Conservation (phyloP, 2,888 invertebrate genomes). For the Sympetrum striolatum region DNA sequence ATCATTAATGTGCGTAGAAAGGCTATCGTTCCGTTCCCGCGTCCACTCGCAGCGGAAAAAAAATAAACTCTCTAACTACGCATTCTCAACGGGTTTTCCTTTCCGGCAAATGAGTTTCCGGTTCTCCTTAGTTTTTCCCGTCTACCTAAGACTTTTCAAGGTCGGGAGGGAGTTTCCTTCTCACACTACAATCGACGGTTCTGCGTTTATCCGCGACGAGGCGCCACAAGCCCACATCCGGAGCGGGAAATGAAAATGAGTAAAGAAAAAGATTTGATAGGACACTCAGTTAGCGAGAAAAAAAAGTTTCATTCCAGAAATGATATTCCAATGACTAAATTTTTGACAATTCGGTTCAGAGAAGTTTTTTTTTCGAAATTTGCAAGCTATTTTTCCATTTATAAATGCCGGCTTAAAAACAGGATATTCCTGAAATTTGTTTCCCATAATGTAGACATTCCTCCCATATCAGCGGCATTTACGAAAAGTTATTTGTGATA, state of each 20-base stretch:
- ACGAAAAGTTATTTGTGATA: no score
- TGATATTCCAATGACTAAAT: no score
- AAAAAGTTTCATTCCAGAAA: no score
- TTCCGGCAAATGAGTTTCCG: neutral
- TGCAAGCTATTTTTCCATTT: no score
- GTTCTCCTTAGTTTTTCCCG: neutral
- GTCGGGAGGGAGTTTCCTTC: neutral
- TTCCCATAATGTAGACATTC: no score
- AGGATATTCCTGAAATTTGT: no score
- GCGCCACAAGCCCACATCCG: neutral
- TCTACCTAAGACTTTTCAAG: neutral
- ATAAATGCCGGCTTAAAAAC: no score
- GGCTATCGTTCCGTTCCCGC: neutral
- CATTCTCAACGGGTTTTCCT: neutral
- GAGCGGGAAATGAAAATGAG: neutral
- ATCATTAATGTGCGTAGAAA: neutral
- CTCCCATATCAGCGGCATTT: no score
- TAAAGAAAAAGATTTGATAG: neutral
- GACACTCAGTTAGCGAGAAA: no score
- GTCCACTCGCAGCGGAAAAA: neutral
- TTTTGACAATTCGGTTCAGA: no score
- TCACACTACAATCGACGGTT: neutral
- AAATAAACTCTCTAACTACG: neutral
- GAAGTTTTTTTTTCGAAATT: no score
- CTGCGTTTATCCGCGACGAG: neutral